Percentiles rank a stretch among this genome's conserved stretches.
Evolutionary conservation across 1,140 invertebrate species (phyloP).

Genomic region (Chrysomallon squamiferum): DNA sequence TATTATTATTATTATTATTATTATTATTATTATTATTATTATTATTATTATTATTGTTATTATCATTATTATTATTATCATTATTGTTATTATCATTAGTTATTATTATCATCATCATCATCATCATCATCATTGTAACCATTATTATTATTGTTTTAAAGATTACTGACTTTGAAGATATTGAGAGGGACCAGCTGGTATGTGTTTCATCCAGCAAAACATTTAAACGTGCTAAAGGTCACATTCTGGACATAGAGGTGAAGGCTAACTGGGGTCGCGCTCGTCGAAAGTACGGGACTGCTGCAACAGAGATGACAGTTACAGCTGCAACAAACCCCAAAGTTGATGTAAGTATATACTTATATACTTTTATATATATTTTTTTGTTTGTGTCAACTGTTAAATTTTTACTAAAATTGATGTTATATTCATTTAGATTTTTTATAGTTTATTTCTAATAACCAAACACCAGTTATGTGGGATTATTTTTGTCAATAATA

Average conservation of each 20-base stretch:
- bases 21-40: no score
- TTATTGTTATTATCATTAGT: no score
- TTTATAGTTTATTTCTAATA: no score
- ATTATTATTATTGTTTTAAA: no score
- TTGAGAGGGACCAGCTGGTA: slow-evolving; percentile 52
- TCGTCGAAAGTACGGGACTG: slow-evolving; percentile 53
- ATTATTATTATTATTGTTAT: no score
- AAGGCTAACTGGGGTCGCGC: slow-evolving; percentile 62
- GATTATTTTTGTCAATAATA: no score
- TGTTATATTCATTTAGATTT: not conserved
- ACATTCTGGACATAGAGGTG: slow-evolving; percentile 47
- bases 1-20: no score
- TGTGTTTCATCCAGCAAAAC: slow-evolving; percentile 53
- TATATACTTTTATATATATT: no score
- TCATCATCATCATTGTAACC: no score
- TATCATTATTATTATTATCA: no score
- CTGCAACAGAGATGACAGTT: slow-evolving; percentile 55
- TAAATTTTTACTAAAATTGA: not conserved
- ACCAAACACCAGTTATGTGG: no score
- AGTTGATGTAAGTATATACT: slow-evolving; percentile 56
- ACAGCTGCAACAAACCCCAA: slow-evolving; percentile 32
- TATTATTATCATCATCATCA: no score
- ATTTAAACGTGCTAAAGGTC: slow-evolving; percentile 38
- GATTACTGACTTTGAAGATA: slow-evolving; percentile 50
- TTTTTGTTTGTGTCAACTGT: not conserved